Percentiles rank a stretch among this genome's conserved stretches.
phyloP scores from a whole-genome alignment of 1,140 invertebrate species.

The Drosophila subpulchrella region DNA sequence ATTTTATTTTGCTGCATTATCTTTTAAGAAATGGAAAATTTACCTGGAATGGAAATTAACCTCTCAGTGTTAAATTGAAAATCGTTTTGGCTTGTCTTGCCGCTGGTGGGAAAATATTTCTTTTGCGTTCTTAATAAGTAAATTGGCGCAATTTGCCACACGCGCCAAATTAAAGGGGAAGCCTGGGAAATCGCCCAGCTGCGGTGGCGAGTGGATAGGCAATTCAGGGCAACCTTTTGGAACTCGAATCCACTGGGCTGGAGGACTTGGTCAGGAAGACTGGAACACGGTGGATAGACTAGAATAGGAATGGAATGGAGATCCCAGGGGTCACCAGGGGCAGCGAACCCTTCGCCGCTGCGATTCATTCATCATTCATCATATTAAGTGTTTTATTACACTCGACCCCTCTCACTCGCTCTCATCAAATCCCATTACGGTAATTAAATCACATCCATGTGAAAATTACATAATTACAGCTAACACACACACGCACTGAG shows the following conservation, averaged over 20 bases:
- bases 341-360: conserved; percentile 61
- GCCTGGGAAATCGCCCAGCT: conserved; percentile 67
- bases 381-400: conserved; percentile 83
- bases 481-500: conserved; percentile 26
- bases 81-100: conserved; percentile 22
- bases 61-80: conserved; percentile 34
- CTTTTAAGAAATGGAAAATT: not conserved
- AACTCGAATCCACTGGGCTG: not conserved
- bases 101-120: conserved; percentile 43
- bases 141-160: conserved; percentile 79
- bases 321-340: conserved; percentile 47
- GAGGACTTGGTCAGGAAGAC: not conserved
- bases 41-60: not conserved
- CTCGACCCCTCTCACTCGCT: conserved; percentile 30
- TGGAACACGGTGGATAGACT: conserved; percentile 4
- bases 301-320: not conserved
- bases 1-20: not conserved
- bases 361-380: conserved; percentile 80
- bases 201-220: conserved; percentile 14
- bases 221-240: conserved; percentile 1
- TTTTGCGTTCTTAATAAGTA: conserved; percentile 71
- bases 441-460: conserved; percentile 84
- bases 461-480: conserved; percentile 83
- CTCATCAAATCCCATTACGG: conserved; percentile 81
- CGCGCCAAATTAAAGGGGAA: conserved; percentile 69